A percentile compares a stretch with the other conserved stretches of the same genome.
Conservation (phyloP, 2,888 invertebrate genomes). For the Lasioglossum villosulum region DNA sequence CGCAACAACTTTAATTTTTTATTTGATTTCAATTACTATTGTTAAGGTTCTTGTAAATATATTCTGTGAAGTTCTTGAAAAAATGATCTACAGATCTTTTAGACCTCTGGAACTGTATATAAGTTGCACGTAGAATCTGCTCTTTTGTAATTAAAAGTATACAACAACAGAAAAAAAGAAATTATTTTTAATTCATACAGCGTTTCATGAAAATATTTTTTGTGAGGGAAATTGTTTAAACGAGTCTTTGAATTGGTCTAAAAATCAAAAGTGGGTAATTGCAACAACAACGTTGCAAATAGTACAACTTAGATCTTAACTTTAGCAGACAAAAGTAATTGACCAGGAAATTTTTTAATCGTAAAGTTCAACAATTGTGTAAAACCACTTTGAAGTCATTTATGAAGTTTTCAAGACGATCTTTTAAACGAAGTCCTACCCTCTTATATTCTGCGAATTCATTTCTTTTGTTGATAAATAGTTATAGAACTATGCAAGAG, state of each 20-base stretch:
- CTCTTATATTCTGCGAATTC: constrained; percentile 30
- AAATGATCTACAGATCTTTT: constrained; percentile 51
- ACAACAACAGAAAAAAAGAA: constrained; percentile 41
- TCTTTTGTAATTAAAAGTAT: constrained; percentile 63
- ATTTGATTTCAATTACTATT: constrained; percentile 41
- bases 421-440: constrained; percentile 62
- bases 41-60: constrained; percentile 52
- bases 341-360: not conserved
- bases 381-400: not conserved
- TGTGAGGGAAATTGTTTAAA: constrained; percentile 46
- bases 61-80: constrained; percentile 45
- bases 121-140: constrained; percentile 59
- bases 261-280: constrained; percentile 1
- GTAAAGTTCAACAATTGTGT: not conserved
- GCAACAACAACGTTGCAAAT: constrained; percentile 9
- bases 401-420: constrained; percentile 13
- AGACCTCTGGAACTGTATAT: constrained; percentile 52
- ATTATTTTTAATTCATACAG: constrained; percentile 40
- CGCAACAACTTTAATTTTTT: constrained; percentile 31
- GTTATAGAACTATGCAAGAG: constrained; percentile 52
- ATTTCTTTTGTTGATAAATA: constrained; percentile 37
- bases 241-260: not conserved
- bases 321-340: not conserved
- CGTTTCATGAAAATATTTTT: constrained; percentile 7
- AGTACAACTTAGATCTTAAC: not conserved